phyloP scores from a whole-genome alignment of 2,797 vertebrate genomes.

The Sebastes kiyomatsui region DNA sequence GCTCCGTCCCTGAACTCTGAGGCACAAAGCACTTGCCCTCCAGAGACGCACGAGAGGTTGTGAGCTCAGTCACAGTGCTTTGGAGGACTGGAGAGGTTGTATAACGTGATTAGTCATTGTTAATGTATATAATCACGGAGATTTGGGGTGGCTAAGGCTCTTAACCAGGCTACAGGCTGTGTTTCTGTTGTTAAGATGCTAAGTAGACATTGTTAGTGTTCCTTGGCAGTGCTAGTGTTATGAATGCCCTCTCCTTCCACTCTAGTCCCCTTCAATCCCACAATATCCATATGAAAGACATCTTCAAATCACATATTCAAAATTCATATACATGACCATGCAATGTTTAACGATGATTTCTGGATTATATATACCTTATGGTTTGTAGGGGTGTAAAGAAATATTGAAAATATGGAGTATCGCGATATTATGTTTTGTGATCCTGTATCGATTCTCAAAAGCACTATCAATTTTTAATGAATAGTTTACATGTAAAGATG shows the following conservation, averaged over 20 bases:
- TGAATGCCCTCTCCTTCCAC: conserved; percentile 9
- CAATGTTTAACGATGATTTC: background rate
- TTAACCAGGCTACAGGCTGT: conserved; percentile 40
- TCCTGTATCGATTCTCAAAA: too few species aligned
- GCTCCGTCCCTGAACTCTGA: conserved; percentile 51
- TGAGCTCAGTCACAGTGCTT: conserved; percentile 42
- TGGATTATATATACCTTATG: background rate
- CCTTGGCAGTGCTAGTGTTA: background rate
- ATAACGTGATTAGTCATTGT: conserved; percentile 64
- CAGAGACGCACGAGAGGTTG: conserved; percentile 55
- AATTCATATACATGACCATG: background rate
- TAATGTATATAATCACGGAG: conserved; percentile 57
- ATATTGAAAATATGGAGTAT: too few species aligned
- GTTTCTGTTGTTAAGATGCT: conserved; percentile 45
- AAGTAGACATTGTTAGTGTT: conserved; percentile 32
- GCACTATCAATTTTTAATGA: accelerated
- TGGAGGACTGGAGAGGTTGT: conserved; percentile 49
- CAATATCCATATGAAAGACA: conserved; percentile 16
- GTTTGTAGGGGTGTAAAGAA: background rate
- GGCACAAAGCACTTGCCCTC: conserved; percentile 60
- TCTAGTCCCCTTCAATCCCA: conserved; percentile 3
- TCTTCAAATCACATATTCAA: background rate
- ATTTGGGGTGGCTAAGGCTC: conserved; percentile 44
- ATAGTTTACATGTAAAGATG: too few species aligned
- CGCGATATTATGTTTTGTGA: too few species aligned